Conservation (phyloP, 2,888 invertebrate genomes). For the Apotomis capreana region DNA sequence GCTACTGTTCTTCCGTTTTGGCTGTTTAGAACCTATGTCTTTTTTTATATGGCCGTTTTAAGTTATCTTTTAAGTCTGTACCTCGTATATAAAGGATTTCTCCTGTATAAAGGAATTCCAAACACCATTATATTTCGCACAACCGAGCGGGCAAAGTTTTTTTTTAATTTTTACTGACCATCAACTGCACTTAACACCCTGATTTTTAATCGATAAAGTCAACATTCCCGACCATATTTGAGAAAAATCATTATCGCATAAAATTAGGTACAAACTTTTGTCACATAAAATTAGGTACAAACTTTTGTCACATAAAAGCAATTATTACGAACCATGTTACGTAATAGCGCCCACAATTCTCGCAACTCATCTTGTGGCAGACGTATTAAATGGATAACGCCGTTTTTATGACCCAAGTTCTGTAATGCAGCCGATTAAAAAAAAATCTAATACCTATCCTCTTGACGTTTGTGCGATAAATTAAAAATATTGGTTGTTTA, state of each 20-base stretch:
- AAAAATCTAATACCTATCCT: conserved; percentile 49
- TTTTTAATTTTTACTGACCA: too few species aligned
- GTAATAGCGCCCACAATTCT: conserved; percentile 25
- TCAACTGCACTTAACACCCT: too few species aligned
- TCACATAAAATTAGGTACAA: conserved; percentile 7
- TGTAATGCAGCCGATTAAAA: conserved; percentile 58
- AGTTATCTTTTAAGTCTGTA: too few species aligned
- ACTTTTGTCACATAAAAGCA: conserved; percentile 11
- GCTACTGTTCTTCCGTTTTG: too few species aligned
- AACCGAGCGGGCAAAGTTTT: too few species aligned
- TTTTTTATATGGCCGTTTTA: too few species aligned
- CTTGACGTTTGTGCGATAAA: conserved; percentile 9
- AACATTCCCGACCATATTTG: too few species aligned
- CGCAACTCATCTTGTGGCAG: conserved; percentile 60
- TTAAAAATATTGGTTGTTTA: conserved; percentile 3
- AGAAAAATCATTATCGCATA: background rate
- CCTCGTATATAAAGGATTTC: too few species aligned
- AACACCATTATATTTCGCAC: too few species aligned
- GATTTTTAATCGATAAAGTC: too few species aligned
- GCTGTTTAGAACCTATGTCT: too few species aligned
- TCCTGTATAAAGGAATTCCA: too few species aligned
- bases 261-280: conserved; percentile 3
- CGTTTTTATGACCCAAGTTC: conserved; percentile 57
- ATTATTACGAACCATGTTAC: conserved; percentile 11
- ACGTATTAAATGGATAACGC: conserved; percentile 60